These are phyloP conservation scores for Ginglymostoma cirratum DNA, from an alignment of 2,113 vertebrate species.

Conservation along the genomic window DNA sequence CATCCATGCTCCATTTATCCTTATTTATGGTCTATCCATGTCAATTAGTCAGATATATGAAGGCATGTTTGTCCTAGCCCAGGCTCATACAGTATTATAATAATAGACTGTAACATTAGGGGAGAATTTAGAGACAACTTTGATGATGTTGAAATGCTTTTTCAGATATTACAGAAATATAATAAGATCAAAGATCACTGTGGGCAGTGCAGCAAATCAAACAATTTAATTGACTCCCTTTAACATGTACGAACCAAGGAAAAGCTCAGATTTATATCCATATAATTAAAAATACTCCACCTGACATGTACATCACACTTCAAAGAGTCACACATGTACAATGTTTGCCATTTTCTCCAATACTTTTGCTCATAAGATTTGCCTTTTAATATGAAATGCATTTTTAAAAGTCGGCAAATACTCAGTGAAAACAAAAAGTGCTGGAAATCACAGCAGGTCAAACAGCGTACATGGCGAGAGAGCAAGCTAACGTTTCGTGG, in stretches of 20 bases:
- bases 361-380: neutral
- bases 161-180: neutral
- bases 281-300: neutral
- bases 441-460: no score
- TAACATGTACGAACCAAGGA: neutral
- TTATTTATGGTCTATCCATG: neutral
- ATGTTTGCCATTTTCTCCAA: neutral
- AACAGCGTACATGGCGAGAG: no score
- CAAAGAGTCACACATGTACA: neutral
- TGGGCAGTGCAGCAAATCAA: neutral
- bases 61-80: neutral
- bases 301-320: neutral
- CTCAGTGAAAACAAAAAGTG: no score
- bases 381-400: neutral
- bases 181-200: slow-evolving; percentile 13
- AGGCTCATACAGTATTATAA: neutral
- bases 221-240: neutral
- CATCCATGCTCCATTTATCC: neutral
- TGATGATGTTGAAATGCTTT: neutral
- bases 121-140: slow-evolving; percentile 5
- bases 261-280: neutral
- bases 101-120: neutral
- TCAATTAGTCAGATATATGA: neutral
- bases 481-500: no score
- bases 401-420: neutral